These are phyloP conservation scores for Sinotaia quadrata DNA, from an alignment of 2,888 invertebrate genomes.

Conservation along the genomic window DNA sequence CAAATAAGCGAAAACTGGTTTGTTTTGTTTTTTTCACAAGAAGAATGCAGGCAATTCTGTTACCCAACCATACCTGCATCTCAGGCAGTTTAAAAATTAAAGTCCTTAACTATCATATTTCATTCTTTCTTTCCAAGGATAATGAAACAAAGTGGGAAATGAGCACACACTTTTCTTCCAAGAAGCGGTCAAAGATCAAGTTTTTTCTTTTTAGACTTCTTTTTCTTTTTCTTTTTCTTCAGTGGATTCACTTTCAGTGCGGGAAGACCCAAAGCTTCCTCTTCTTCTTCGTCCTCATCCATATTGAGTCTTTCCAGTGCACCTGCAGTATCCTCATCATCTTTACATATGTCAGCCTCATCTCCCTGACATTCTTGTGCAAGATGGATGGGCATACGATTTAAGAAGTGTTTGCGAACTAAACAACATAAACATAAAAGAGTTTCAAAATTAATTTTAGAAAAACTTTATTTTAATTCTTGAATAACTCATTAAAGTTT, in stretches of 20 bases:
- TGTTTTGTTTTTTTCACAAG: too few relatives aligned
- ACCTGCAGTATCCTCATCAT: conserved; percentile 21
- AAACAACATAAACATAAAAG: conserved; percentile 10
- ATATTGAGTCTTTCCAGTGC: conserved; percentile 38
- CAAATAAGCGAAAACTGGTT: too few relatives aligned
- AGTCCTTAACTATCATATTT: too few relatives aligned
- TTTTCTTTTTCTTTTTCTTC: conserved; percentile 33
- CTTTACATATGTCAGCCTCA: conserved; percentile 33
- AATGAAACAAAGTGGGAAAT: too few relatives aligned
- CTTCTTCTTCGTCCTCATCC: conserved; percentile 43
- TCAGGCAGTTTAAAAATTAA: too few relatives aligned
- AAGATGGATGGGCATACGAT: conserved; percentile 42
- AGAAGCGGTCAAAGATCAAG: background rate
- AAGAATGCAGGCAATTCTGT: too few relatives aligned
- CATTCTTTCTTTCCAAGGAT: too few relatives aligned
- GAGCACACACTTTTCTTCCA: too few relatives aligned
- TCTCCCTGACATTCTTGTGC: conserved; percentile 46
- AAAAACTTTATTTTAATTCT: too few relatives aligned
- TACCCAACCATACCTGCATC: too few relatives aligned
- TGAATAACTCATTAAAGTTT: too few relatives aligned
- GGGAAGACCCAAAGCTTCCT: conserved; percentile 12
- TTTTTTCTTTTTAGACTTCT: conserved; percentile 25
- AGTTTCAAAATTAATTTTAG: too few relatives aligned
- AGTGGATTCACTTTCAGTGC: background rate
- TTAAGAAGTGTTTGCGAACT: conserved; percentile 49